Base-by-base conservation (phyloP, 53 echinoderm and acorn worm species). In the Hippasteria phrygiana region DNA sequence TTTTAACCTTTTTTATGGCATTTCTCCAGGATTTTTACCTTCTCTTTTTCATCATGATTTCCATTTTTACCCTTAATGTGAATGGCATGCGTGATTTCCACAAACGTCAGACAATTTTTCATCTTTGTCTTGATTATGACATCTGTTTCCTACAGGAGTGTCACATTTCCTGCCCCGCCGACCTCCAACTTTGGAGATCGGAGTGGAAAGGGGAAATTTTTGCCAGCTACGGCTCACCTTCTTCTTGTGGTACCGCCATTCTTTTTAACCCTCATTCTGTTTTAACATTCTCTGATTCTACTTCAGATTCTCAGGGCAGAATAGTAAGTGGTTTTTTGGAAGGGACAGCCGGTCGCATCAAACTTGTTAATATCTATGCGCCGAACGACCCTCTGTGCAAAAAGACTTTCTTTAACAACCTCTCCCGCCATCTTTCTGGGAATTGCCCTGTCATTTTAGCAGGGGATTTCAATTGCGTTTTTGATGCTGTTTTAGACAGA, bases 381-480 rank as follows among this genome's bases (percentile, higher is more conserved):
- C 91, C 91, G 11, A 78, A 78, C 26, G 55, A 62, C 18, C 71
- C 91, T 4, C 43, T 29, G n/a, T 12, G 43, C 3, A 47, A 47
- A 65, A 59, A 35, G 14, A 41, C 35, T 0, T 91, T 91, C 31
- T 87, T 91, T 71, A 18, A 35, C 14, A 45, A 41, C 1, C 35
- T 91, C 1, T 28, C 62, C 1, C 39, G 18, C 2, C 64, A 28
- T 48, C 27, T 70, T 24, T 43, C 31, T 53, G 72, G 78, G 7
- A 76, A 55, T 13, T 24, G 47, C 1, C 91, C 77, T 39, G 8
- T 78, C 31, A 66, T 91, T 38, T 41, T 92, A 43, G 64, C 43
- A 13, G 92, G 89, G 7, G 89, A 92, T 76, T 92, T 92, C 40
- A 92, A 92, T 53, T 92, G 92, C 77, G 54, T 89, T 27, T 14